Conservation (phyloP, 2,888 invertebrate species). For the Molorchus minor region DNA sequence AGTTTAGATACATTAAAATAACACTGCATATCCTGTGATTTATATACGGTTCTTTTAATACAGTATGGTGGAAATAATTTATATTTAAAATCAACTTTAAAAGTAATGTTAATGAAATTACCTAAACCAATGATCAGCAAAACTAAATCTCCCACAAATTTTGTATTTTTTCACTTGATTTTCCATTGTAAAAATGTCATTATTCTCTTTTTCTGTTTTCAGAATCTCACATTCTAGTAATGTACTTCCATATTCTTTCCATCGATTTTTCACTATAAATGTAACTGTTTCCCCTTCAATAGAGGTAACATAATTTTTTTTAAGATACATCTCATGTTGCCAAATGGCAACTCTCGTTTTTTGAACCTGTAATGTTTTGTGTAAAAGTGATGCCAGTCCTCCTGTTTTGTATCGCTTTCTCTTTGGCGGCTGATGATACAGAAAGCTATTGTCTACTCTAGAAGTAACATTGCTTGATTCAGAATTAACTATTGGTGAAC, state of each 20-base stretch:
- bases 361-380: conserved; percentile 63
- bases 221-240: conserved; percentile 44
- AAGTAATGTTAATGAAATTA: conserved; percentile 35
- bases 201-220: conserved; percentile 1
- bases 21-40: conserved; percentile 32
- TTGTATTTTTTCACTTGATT: conserved; percentile 1
- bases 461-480: conserved; percentile 16
- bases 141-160: conserved; percentile 33
- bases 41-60: conserved; percentile 30
- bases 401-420: conserved; percentile 63
- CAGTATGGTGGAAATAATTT: conserved; percentile 48
- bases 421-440: conserved; percentile 46
- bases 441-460: conserved; percentile 18
- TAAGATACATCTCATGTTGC: conserved; percentile 67
- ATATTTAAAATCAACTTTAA: conserved; percentile 38
- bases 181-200: conserved; percentile 1
- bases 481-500: conserved; percentile 33
- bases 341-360: conserved; percentile 64
- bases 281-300: conserved; percentile 29
- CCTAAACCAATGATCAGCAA: conserved; percentile 46
- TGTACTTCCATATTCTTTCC: conserved; percentile 49
- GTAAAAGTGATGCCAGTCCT: conserved; percentile 63
- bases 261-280: conserved; percentile 43
- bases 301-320: conserved; percentile 59
- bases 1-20: conserved; percentile 43